These are phyloP conservation scores for Gnathonemus echidnorhynchus DNA, from an alignment of 2,113 vertebrate species.

Conservation along the genomic window DNA sequence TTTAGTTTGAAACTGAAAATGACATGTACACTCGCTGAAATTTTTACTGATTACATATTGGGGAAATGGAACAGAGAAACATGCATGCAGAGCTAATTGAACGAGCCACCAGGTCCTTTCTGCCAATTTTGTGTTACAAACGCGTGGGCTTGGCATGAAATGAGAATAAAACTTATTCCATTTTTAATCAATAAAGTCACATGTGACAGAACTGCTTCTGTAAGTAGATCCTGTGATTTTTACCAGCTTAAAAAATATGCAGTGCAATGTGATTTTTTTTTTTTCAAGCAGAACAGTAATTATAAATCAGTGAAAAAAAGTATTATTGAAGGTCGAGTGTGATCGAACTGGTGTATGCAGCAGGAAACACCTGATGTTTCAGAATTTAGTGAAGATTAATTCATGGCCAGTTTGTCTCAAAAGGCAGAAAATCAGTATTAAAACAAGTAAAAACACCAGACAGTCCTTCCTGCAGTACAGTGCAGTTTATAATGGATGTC, in stretches of 20 bases:
- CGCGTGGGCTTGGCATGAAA: neutral
- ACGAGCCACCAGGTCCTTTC: neutral
- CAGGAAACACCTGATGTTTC: neutral
- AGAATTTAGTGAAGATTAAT: neutral
- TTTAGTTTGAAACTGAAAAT: neutral
- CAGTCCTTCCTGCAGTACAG: neutral
- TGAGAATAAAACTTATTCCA: neutral
- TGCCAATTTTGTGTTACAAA: neutral
- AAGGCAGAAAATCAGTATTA: neutral
- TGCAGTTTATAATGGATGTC: neutral
- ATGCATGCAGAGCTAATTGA: neutral
- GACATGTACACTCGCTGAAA: neutral
- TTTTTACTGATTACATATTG: neutral
- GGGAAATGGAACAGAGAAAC: neutral
- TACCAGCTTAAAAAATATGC: neutral
- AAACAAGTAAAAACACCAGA: neutral
- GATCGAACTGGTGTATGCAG: neutral
- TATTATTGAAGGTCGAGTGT: neutral
- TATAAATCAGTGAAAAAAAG: neutral
- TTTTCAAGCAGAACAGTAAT: neutral
- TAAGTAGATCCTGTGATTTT: conserved; percentile 15
- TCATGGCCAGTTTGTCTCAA: neutral
- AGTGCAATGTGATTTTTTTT: neutral
- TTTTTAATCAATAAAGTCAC: conserved; percentile 15
- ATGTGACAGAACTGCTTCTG: neutral